A percentile compares a stretch with the other conserved stretches of the same genome.
These are phyloP conservation scores for Dendrolimus punctatus DNA, from an alignment of 1,140 invertebrate species.

Conservation along the genomic window DNA sequence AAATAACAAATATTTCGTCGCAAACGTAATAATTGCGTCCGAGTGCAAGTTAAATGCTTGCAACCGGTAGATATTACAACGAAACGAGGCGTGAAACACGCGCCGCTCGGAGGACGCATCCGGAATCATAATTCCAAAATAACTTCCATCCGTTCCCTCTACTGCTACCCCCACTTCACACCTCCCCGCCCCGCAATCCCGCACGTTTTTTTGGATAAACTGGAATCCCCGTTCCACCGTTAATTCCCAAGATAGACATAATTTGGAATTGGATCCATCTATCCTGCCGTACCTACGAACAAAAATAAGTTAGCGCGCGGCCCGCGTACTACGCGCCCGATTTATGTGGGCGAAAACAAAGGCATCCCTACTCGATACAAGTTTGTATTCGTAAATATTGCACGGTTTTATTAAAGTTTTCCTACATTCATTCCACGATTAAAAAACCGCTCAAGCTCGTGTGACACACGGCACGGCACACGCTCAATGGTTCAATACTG, in stretches of 20 bases:
- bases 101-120: slow-evolving; percentile 58
- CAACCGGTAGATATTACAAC: slow-evolving; percentile 57
- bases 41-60: slow-evolving; percentile 50
- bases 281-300: slow-evolving; percentile 60
- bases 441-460: no score
- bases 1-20: slow-evolving; percentile 37
- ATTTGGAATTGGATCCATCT: slow-evolving; percentile 74
- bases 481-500: no score
- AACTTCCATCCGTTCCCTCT: slow-evolving; percentile 52
- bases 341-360: slow-evolving; percentile 59
- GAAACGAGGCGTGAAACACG: slow-evolving; percentile 68
- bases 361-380: slow-evolving; percentile 16
- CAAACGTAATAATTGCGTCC: slow-evolving; percentile 33
- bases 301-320: slow-evolving; percentile 61
- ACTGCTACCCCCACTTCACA: slow-evolving; percentile 22
- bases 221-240: slow-evolving; percentile 65
- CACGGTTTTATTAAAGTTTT: no score
- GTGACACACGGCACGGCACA: no score
- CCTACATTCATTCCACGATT: no score
- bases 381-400: not conserved
- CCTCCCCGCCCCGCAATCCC: slow-evolving; percentile 29
- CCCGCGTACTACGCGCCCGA: slow-evolving; percentile 31
- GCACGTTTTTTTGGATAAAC: slow-evolving; percentile 63
- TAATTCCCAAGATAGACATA: slow-evolving; percentile 74
- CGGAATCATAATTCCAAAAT: slow-evolving; percentile 72